Percentiles rank a stretch among this genome's conserved stretches.
These are phyloP conservation scores for Sialis fuliginosa DNA, from an alignment of 2,888 invertebrate species.

Conservation along the genomic window DNA sequence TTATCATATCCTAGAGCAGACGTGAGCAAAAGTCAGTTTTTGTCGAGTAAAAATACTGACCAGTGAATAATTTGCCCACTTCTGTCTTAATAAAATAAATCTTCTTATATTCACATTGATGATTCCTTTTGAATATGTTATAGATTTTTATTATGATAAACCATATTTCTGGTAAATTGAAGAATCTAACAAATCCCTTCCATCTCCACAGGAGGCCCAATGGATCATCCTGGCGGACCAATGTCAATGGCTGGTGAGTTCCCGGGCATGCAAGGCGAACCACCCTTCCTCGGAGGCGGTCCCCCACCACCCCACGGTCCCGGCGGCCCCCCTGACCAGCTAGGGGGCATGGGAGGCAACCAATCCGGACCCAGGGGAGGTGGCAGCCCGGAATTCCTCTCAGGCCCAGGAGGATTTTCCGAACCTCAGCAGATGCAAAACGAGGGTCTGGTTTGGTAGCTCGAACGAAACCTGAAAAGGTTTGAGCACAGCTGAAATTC, in stretches of 20 bases:
- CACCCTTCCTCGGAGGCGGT: constrained; percentile 27
- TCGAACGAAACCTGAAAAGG: constrained; percentile 27
- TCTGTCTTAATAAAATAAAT: too few species aligned
- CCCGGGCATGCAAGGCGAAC: constrained; percentile 50
- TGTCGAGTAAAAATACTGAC: too few species aligned
- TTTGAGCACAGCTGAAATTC: constrained; percentile 27
- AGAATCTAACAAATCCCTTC: too few species aligned
- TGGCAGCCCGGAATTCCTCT: constrained; percentile 58
- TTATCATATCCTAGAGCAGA: too few species aligned
- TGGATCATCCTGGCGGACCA: constrained; percentile 36
- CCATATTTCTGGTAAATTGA: too few species aligned
- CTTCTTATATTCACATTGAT: too few species aligned
- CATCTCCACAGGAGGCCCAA: constrained; percentile 40
- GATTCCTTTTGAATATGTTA: too few species aligned
- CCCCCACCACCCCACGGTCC: constrained; percentile 36
- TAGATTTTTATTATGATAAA: too few species aligned
- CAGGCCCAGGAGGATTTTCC: constrained; percentile 36
- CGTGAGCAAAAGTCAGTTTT: too few species aligned
- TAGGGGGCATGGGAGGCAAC: constrained; percentile 20
- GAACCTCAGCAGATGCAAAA: constrained; percentile 54
- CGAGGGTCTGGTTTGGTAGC: constrained; percentile 59
- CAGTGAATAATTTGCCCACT: too few species aligned
- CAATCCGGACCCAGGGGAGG: constrained; percentile 44
- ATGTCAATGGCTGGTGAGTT: constrained; percentile 63
- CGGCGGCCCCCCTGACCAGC: constrained; percentile 44